Evolutionary conservation across 2,797 vertebrate species (phyloP), one percentile per base, ranked within the genome.

Genomic region (Rallus crepitans): DNA sequence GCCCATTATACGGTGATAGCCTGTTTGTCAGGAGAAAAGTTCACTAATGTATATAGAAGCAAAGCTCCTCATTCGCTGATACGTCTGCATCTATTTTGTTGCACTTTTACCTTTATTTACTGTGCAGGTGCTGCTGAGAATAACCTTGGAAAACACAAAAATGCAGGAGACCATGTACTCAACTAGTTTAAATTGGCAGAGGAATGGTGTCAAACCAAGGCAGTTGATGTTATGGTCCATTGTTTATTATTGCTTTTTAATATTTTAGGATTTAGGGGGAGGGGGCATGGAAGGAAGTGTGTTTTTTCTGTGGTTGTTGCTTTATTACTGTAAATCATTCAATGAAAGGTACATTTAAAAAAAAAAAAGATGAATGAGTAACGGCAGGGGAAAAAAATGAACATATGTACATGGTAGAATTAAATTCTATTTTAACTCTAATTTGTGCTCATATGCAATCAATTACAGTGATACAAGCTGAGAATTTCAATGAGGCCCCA

Each of bases 1-100:
- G 90, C 92, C 96, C 96, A 97, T 97, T 98, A 97, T 95, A 94
- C 93, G 92, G 94, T 91, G 95, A 97, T 96, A 92, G 95, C 70
- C 94, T 93, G 90, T 96, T 96, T 95, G 95, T 95, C 94, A 96
- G 93, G 89, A 96, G 90, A 96, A 96, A 94, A 83, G 82, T 97
- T 96, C 96, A 92, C 96, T 91, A 96, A 95, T 72, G 89, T 96
- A 95, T 96, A 94, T 96, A 77, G 93, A 97, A 95, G 83, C 85
- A 92, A 68, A 92, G 78, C 72, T 93, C 77, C 89, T 90, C 63
- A 81, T 95, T 95, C 12, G 4, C 85, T 80, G 77, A 42, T 94
- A 80, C 1, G 65, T 69, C 86, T 91, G 64, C 17, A 8, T 86
- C 87, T 92, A 93, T 95, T 95, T 88, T 87, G 63, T 63, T 91